Evolutionary conservation across 2,888 invertebrate genomes (phyloP).

Genomic region (Eupeodes latifasciatus): DNA sequence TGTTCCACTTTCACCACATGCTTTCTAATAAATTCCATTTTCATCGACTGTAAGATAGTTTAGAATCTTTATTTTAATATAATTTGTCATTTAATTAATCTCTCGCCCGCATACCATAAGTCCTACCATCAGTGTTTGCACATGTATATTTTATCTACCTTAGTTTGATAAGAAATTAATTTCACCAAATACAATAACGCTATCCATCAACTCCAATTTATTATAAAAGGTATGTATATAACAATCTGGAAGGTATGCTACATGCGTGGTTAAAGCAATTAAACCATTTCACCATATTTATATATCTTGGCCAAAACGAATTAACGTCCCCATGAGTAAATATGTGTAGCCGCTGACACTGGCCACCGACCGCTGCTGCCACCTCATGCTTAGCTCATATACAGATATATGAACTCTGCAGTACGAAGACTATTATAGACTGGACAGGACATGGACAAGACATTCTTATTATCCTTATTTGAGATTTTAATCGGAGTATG

Average conservation of each 20-base stretch:
- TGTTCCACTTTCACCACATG: no score
- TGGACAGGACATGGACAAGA: conserved; percentile 24
- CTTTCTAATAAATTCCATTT: no score
- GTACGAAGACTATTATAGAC: not conserved
- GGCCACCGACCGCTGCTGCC: conserved; percentile 10
- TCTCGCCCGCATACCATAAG: conserved; percentile 2
- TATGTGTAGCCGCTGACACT: conserved; percentile 53
- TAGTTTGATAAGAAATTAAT: conserved; percentile 34
- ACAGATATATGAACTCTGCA: not conserved
- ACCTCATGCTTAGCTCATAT: not conserved
- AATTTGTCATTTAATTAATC: conserved; percentile 54
- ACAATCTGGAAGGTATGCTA: not conserved
- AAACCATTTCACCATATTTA: conserved; percentile 56
- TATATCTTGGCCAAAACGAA: conserved; percentile 61
- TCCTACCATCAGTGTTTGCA: not conserved
- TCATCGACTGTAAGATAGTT: no score
- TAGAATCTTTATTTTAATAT: not conserved
- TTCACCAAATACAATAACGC: conserved; percentile 46
- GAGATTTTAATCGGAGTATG: conserved; percentile 60
- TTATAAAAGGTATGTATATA: not conserved
- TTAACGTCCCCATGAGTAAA: conserved; percentile 67
- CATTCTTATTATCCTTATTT: conserved; percentile 68
- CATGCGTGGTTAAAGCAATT: conserved; percentile 73
- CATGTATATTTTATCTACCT: not conserved
- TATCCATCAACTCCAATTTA: conserved; percentile 44